Evolutionary conservation across 1,140 invertebrate species (phyloP).

Genomic region (Schlechtendalia chinensis): DNA sequence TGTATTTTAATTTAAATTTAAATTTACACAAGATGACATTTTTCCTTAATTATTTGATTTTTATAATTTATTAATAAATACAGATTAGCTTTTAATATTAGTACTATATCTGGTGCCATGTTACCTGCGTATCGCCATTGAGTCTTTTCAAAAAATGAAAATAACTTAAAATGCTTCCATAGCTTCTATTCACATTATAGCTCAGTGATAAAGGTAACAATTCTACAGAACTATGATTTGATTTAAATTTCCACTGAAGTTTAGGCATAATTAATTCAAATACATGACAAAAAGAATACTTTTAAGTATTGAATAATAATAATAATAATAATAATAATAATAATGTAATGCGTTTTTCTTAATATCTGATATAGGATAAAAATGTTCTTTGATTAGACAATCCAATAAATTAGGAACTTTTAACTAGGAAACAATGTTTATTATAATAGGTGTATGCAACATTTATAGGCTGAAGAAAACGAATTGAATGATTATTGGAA

Average conservation of each 20-base stretch:
- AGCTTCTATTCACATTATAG: conserved; percentile 42
- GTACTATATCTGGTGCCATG: neutral
- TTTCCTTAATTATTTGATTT: neutral
- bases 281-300: conserved; percentile 14
- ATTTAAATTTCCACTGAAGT: conserved; percentile 41
- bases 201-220: conserved; percentile 39
- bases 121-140: conserved; percentile 42
- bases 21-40: neutral
- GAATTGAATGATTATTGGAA: conserved; percentile 38
- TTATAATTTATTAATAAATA: neutral
- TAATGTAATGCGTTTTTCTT: conserved; percentile 11
- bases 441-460: conserved; percentile 33
- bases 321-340: neutral
- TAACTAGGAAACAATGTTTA: conserved; percentile 28
- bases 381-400: conserved; percentile 12
- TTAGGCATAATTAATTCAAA: conserved; percentile 39
- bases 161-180: conserved; percentile 47
- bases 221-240: conserved; percentile 47
- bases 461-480: conserved; percentile 42
- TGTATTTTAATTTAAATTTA: neutral
- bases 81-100: neutral
- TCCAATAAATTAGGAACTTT: conserved; percentile 21
- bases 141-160: conserved; percentile 49
- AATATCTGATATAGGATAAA: neutral
- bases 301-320: neutral